Percentiles rank a stretch among this genome's conserved stretches.
phyloP scores from a whole-genome alignment of 2,888 invertebrate species.

The Myopa testacea region DNA sequence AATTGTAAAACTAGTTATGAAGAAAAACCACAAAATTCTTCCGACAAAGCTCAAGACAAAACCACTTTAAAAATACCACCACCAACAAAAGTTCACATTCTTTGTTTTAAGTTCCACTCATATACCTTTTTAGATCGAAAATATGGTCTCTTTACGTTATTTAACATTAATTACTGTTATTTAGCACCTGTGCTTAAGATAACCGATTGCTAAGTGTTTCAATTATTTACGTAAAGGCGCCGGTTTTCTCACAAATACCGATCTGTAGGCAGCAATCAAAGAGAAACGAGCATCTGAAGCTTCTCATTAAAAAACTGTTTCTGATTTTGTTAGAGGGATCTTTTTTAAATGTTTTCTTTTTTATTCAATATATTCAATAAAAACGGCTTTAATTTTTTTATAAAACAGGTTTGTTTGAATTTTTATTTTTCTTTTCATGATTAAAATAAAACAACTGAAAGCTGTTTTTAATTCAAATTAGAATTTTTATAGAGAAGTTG shows the following conservation, averaged over 20 bases:
- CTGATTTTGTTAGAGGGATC: neutral
- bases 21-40: neutral
- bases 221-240: neutral
- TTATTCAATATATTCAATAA: neutral
- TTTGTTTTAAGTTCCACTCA: neutral
- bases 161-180: constrained; percentile 25
- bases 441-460: too few species aligned
- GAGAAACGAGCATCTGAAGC: neutral
- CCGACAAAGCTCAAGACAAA: neutral
- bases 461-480: neutral
- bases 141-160: neutral
- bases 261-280: neutral
- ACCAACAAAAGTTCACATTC: neutral
- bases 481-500: too few species aligned
- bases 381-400: too few species aligned
- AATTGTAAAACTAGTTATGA: neutral
- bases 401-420: too few species aligned
- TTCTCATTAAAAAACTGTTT: neutral
- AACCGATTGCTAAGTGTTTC: constrained; percentile 9
- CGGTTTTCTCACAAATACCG: neutral
- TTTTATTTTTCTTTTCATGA: too few species aligned
- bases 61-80: neutral
- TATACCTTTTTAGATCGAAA: neutral
- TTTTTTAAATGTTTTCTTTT: neutral
- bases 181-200: constrained; percentile 21